Conservation (phyloP, 2,797 vertebrate species). For the Orientallactaga sibirica region DNA sequence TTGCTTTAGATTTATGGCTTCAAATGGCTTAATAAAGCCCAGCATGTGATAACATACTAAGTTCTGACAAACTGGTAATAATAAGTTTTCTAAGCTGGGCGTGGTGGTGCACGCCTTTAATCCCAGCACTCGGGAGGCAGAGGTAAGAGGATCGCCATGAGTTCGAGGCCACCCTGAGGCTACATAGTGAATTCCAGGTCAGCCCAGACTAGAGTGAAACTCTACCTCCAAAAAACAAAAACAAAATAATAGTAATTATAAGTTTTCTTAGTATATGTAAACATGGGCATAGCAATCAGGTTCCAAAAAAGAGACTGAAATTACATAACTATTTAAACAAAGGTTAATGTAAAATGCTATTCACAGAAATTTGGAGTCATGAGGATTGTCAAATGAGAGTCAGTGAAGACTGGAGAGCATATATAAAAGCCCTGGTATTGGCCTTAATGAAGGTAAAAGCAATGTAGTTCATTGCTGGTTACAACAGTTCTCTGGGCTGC, state of each 20-base stretch:
- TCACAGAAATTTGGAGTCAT: background rate
- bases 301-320: background rate
- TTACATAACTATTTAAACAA: background rate
- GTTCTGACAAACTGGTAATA: background rate
- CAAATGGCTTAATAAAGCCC: background rate
- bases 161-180: no score
- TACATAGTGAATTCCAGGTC: no score
- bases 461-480: background rate
- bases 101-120: no score
- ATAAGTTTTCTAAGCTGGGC: background rate
- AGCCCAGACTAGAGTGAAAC: no score
- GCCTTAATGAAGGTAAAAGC: background rate
- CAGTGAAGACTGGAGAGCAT: background rate
- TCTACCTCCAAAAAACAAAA: no score
- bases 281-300: background rate
- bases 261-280: background rate
- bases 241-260: no score
- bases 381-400: no score
- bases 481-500: background rate
- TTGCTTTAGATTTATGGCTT: background rate
- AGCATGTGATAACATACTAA: background rate
- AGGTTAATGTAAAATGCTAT: background rate
- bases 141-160: no score
- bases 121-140: no score
- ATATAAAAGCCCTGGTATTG: background rate